Evolutionary conservation across 2,888 invertebrate genomes (phyloP), one percentile per base, ranked within the genome.

Genomic region (Lepidocyrtinus sp.): DNA sequence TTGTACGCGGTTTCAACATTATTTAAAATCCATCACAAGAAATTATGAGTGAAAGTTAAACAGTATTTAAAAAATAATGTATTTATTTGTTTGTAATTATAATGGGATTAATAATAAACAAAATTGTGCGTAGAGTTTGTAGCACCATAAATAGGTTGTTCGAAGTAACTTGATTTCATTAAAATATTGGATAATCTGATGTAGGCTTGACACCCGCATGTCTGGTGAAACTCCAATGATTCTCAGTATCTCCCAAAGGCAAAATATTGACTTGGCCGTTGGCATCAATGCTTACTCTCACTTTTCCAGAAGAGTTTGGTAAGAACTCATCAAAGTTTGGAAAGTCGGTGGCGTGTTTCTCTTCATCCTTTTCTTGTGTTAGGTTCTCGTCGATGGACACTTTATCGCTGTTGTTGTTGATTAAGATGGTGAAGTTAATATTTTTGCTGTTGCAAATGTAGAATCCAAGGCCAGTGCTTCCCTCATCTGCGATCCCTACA

Each of bases 401-500:
- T 2, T 61, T 78, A 17, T 78, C 78, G n/a, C 68, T 62, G 63
- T 78, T 72, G 68, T 78, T 78, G 24, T 78, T 73, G 24, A 78
- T 73, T 45, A 73, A 62, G 19, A 78, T 78, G 63, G 68, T 73
- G 25, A 78, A 78, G 26, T 46, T 73, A 17, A 78, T 72, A 63
- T 78, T 78, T 24, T 78, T 78, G 25, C 73, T 73, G 73, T 78
- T 78, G 22, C 78, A 78, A 63, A 78, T 78, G 46, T 78, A 78
- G 25, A 78, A 78, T 2, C 78, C 78, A 2, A 78, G 68, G 3
- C 78, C 78, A 1, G 78, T 78, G 25, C 71, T 77, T 5, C 71
- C 77, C 9, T 61, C 73, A 24, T 78, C 78, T 17, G 78, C 72
- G 12, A 78, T 78, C 17, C 78, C 78, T 2, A 78, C 78, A 19